Percentiles rank a stretch among this genome's conserved stretches.
Evolutionary conservation across 2,113 vertebrate genomes (phyloP).

Genomic region (Myodes glareolus): DNA sequence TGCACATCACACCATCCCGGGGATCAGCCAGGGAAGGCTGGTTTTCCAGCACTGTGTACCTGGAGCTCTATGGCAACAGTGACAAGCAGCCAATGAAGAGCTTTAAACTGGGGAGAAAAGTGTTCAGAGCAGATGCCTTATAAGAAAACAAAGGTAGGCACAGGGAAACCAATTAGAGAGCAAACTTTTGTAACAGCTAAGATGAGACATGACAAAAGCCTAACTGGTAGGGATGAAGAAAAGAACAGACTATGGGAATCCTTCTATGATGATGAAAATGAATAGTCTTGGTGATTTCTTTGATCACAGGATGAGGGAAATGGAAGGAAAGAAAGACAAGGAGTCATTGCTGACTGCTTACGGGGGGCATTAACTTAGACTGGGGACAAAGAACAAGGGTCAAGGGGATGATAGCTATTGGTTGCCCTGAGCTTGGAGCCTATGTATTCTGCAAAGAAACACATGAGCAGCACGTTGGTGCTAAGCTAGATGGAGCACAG

Average conservation of each 20-base stretch:
- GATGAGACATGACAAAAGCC: not conserved
- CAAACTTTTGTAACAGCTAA: not conserved
- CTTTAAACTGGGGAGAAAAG: not conserved
- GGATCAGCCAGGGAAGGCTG: not conserved
- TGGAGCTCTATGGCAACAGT: not conserved
- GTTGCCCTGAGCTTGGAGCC: not conserved
- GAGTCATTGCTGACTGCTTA: not conserved
- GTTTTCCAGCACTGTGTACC: not conserved
- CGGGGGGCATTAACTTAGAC: not conserved
- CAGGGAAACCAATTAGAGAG: not conserved
- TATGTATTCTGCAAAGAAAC: not conserved
- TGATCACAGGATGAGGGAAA: not conserved
- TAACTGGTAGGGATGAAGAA: not conserved
- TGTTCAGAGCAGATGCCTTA: conserved; percentile 17
- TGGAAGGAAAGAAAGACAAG: not conserved
- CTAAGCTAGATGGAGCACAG: not conserved
- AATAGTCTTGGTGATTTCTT: not conserved
- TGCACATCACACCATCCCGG: not conserved
- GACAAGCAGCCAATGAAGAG: not conserved
- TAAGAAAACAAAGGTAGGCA: not conserved
- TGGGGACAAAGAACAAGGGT: not conserved
- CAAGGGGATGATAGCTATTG: not conserved
- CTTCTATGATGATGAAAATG: not conserved
- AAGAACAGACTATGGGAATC: not conserved
- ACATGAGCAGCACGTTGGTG: not conserved